Base-by-base conservation (phyloP, 2,888 invertebrate species). In the Drosophila meridionalis region DNA sequence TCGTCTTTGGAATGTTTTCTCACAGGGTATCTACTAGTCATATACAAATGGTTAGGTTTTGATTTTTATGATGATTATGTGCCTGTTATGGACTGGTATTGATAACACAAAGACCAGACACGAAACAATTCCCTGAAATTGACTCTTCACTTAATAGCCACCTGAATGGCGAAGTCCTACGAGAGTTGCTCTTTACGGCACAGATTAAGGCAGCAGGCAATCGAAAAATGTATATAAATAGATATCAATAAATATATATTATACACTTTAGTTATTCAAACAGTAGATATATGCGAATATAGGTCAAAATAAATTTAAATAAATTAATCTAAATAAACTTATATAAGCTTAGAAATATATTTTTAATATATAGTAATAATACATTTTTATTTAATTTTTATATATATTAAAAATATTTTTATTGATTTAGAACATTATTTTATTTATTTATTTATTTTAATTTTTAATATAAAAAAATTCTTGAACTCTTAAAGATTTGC, bases 81-180 rank as follows among this genome's bases (percentile, higher is more conserved):
- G 78, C 43, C 72, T 65, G 78, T 80, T 79, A 80, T 76, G 73
- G 56, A 20, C 61, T 61, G 56, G 59, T 50, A 69, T 79, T 62
- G 80, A 76, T 79, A 76, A 67, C 76, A 68, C 74, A 73, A 69
- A 76, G 65, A 52, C 59, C 65, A 80, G 56, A 76, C 76, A 62
- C 69, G 36, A 40, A 40, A 67, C 80, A 70, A 80, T 80, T 67
- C 66, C 53, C 67, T 48, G 72, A 82, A 82, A 82, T 82, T 82
- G 81, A 77, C 82, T 81, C 78, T 78, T 79, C 78, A 72, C 58
- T 38, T 78, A 76, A 78, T 78, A 63, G 74, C 76, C 73, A 78
- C 78, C 78, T 78, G 78, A 40, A 79, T 50, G 61, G 63, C 32
- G 30, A 45, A 63, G 50, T 42, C 48, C 71, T 32, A 57, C 20